Conservation (phyloP, 2,888 invertebrate genomes). For the Byasa hedistus region DNA sequence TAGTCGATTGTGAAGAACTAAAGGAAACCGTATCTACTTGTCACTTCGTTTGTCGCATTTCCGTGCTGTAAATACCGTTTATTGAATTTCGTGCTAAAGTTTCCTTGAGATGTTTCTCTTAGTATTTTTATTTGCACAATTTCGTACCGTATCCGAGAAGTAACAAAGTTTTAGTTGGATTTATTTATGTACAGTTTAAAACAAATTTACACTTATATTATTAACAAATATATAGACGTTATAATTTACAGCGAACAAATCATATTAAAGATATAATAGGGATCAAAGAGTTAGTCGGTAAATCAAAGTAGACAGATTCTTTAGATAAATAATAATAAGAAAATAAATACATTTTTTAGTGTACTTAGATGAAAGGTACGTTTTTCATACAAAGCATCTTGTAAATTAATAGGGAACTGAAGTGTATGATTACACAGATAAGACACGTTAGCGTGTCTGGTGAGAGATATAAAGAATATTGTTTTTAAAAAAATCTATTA, state of each 20-base stretch:
- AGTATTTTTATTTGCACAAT: background rate
- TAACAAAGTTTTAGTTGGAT: background rate
- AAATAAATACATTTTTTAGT: background rate
- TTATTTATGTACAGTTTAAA: too few species aligned
- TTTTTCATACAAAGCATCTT: slow-evolving; percentile 1
- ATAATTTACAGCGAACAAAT: background rate
- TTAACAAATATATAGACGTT: too few species aligned
- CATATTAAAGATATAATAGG: background rate
- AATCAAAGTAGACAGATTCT: background rate
- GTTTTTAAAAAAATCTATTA: background rate
- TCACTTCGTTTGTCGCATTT: slow-evolving; percentile 38
- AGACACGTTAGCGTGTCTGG: background rate
- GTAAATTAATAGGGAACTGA: slow-evolving; percentile 2
- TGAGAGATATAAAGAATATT: background rate
- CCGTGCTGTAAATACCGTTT: slow-evolving; percentile 50
- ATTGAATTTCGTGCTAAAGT: slow-evolving; percentile 61
- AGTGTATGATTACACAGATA: slow-evolving; percentile 7
- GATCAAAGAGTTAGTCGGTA: background rate
- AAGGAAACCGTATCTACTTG: slow-evolving; percentile 31
- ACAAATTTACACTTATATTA: too few species aligned
- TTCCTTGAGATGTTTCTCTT: slow-evolving; percentile 35
- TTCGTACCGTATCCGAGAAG: background rate
- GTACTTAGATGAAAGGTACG: background rate
- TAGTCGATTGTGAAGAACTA: slow-evolving; percentile 7
- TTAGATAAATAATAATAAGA: background rate